A percentile compares a stretch with the other conserved stretches of the same genome.
phyloP scores from a whole-genome alignment of 2,113 vertebrate genomes.

The Eclectus roratus region DNA sequence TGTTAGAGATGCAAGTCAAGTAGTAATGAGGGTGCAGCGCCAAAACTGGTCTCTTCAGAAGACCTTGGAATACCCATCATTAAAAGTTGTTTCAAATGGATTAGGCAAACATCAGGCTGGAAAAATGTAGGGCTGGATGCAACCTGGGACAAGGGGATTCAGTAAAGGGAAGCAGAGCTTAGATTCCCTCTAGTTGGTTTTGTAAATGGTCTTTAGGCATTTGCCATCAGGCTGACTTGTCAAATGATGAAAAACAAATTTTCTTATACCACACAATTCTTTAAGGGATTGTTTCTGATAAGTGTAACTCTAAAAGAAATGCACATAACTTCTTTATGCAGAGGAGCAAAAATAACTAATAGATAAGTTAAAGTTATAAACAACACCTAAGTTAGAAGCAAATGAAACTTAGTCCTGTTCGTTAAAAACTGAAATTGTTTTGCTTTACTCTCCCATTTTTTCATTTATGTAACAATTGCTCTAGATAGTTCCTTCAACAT shows the following conservation, averaged over 20 bases:
- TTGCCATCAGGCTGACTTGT: not conserved
- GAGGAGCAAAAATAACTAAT: not conserved
- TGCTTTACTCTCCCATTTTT: not conserved
- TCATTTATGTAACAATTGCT: not conserved
- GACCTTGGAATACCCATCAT: not conserved
- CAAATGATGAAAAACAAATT: not conserved
- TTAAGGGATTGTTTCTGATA: not conserved
- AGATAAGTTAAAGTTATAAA: not conserved
- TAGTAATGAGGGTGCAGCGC: not conserved
- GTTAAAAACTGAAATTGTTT: not conserved
- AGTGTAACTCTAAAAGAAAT: not conserved
- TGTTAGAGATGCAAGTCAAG: not conserved
- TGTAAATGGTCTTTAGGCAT: not conserved
- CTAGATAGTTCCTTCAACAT: constrained; percentile 26
- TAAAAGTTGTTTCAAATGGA: not conserved
- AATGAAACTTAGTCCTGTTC: not conserved
- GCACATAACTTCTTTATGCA: not conserved
- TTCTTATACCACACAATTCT: not conserved
- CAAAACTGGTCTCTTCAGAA: not conserved
- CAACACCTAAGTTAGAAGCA: not conserved
- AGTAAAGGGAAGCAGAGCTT: not conserved
- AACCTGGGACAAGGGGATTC: not conserved
- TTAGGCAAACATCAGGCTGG: not conserved
- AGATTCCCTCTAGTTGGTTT: accelerated
- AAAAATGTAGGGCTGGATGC: not conserved